phyloP scores from a whole-genome alignment of 92 coral and sea anemone genomes.

The Phenganax marumi region DNA sequence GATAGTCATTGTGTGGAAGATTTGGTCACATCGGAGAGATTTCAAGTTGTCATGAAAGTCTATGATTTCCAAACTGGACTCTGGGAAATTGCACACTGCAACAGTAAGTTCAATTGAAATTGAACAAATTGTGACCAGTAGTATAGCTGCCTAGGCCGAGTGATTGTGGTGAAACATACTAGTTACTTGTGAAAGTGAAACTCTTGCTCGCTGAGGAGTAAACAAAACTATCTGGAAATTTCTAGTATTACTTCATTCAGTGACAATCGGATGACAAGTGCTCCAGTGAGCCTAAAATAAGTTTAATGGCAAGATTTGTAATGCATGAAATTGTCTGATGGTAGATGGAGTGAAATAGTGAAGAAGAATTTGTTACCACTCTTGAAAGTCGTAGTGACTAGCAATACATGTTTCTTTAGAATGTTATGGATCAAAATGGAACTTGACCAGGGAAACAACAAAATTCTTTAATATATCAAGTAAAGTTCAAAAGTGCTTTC shows the following conservation, averaged over 20 bases:
- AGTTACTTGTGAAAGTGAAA: no score
- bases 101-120: constrained; percentile 14
- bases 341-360: no score
- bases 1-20: constrained; percentile 20
- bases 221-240: no score
- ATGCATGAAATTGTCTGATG: no score
- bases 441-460: background rate
- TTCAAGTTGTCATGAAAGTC: constrained; percentile 34
- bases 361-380: background rate
- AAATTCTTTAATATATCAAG: background rate
- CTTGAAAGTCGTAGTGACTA: background rate
- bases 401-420: background rate
- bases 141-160: background rate
- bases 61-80: constrained; percentile 43
- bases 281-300: no score
- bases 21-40: constrained; percentile 32
- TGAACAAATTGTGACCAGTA: background rate
- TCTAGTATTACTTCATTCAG: no score
- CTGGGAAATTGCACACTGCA: constrained; percentile 32
- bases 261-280: no score
- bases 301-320: no score
- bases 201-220: no score
- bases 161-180: background rate
- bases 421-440: constrained; percentile 22
- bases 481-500: constrained; percentile 1